These are phyloP conservation scores for Pandion haliaetus DNA, from an alignment of 2,113 vertebrate genomes.

Conservation along the genomic window DNA sequence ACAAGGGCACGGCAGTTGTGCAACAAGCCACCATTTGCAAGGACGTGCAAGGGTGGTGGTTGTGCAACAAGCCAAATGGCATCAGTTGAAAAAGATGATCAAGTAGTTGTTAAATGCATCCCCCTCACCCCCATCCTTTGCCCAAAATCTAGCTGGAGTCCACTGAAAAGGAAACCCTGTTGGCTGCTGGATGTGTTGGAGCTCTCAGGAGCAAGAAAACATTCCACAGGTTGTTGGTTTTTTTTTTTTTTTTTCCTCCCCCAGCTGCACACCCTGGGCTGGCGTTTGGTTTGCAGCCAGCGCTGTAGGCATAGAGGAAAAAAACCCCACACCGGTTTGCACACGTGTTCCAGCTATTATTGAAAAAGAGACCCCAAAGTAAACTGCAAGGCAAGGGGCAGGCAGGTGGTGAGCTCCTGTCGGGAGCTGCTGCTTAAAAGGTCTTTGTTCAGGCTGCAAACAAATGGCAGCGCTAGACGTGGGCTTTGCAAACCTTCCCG, in stretches of 20 bases:
- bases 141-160: neutral
- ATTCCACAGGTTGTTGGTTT: constrained; percentile 48
- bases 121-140: neutral
- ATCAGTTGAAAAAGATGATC: neutral
- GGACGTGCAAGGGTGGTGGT: accelerated
- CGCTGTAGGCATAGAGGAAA: neutral
- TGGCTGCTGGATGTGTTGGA: neutral
- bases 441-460: constrained; percentile 12
- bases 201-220: constrained; percentile 44
- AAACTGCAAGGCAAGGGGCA: neutral
- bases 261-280: constrained; percentile 49
- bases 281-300: constrained; percentile 17
- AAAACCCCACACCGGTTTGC: neutral
- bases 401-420: constrained; percentile 65
- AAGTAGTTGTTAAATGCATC: neutral
- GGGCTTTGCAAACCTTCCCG: neutral
- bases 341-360: constrained; percentile 52
- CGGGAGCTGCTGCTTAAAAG: constrained; percentile 1
- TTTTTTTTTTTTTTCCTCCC: neutral
- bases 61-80: neutral
- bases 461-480: neutral
- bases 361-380: constrained; percentile 15
- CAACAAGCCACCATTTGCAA: neutral
- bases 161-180: neutral
- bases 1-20: neutral